These are phyloP conservation scores for Autographa pulchrina DNA, from an alignment of 2,888 invertebrate genomes.

Conservation along the genomic window DNA sequence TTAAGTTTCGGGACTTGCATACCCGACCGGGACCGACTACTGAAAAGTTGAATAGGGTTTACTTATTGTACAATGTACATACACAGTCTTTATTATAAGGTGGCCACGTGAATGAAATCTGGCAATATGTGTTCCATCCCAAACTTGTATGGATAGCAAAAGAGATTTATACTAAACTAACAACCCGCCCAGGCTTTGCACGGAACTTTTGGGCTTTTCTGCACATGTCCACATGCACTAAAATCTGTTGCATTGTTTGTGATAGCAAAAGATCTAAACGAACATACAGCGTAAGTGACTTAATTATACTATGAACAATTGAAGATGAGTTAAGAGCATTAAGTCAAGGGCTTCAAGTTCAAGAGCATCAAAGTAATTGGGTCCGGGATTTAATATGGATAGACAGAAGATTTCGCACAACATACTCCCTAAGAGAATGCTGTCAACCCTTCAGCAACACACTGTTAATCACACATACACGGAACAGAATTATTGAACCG, in stretches of 20 bases:
- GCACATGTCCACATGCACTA: too few species aligned
- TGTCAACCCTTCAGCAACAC: background rate
- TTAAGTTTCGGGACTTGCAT: slow-evolving; percentile 21
- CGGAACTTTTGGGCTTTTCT: too few species aligned
- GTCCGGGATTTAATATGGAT: too few species aligned
- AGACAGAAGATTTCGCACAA: background rate
- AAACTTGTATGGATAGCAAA: background rate
- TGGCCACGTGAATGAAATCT: background rate
- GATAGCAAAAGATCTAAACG: too few species aligned
- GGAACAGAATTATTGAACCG: background rate
- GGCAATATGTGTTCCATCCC: background rate
- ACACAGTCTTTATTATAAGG: background rate
- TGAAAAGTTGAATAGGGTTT: background rate
- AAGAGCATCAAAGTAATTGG: too few species aligned
- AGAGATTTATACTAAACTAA: too few species aligned
- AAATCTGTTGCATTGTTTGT: too few species aligned
- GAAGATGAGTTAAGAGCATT: too few species aligned
- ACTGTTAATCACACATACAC: background rate
- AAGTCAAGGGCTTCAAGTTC: too few species aligned
- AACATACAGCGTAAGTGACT: too few species aligned
- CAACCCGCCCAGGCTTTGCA: too few species aligned
- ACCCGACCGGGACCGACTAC: slow-evolving; percentile 15
- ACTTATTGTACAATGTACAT: background rate
- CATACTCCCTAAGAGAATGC: background rate
- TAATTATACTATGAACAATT: too few species aligned